phyloP scores from a whole-genome alignment of 2,888 invertebrate genomes.

The Dasypogon diadema region DNA sequence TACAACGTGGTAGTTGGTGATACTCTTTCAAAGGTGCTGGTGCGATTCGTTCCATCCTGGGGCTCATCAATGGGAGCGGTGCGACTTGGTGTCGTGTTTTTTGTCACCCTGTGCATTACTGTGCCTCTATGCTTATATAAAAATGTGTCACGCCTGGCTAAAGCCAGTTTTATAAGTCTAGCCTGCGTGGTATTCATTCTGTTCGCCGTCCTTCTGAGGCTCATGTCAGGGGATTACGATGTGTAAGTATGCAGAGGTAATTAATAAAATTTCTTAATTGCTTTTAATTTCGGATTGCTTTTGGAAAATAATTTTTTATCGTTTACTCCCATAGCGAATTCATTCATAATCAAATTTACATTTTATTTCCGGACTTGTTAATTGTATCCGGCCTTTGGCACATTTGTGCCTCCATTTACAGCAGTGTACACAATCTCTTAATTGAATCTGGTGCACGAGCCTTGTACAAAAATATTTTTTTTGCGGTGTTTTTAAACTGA shows the following conservation, averaged over 20 bases:
- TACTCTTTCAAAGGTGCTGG: constrained; percentile 83
- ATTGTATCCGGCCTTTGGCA: too few species aligned
- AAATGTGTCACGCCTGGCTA: constrained; percentile 73
- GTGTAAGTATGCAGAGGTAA: constrained; percentile 72
- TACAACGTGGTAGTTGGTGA: constrained; percentile 91
- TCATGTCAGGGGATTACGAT: constrained; percentile 70
- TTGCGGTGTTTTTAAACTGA: too few species aligned
- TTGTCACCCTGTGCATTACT: constrained; percentile 80
- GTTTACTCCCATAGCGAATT: too few species aligned
- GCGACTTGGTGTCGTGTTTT: constrained; percentile 73
- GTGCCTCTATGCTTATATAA: constrained; percentile 84
- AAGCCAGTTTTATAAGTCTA: constrained; percentile 70
- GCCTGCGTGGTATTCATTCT: constrained; percentile 81
- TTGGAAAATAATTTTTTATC: too few species aligned
- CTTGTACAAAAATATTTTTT: too few species aligned
- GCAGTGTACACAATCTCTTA: too few species aligned
- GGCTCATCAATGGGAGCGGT: constrained; percentile 68
- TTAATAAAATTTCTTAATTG: too few species aligned
- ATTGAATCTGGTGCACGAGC: too few species aligned
- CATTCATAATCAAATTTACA: too few species aligned
- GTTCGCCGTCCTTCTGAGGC: constrained; percentile 72
- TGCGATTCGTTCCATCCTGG: constrained; percentile 74
- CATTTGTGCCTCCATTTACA: too few species aligned
- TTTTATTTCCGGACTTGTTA: too few species aligned
- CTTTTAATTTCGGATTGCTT: too few species aligned